These are phyloP conservation scores for Drosophila buzzatii DNA, from an alignment of 2,888 invertebrate species.

Conservation along the genomic window DNA sequence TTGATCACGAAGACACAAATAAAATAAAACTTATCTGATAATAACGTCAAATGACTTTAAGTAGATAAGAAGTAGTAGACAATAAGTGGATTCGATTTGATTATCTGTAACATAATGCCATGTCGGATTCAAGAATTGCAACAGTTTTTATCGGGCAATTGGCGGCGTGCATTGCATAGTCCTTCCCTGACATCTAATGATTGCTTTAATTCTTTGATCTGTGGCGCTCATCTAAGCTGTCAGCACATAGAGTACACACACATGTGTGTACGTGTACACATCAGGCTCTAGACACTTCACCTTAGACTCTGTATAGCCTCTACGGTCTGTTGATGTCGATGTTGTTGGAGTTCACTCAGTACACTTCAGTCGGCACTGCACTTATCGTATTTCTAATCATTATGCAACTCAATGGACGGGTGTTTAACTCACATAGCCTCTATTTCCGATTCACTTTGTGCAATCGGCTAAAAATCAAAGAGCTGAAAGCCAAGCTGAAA, in stretches of 20 bases:
- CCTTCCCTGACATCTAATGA: constrained; percentile 1
- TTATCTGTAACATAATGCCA: neutral
- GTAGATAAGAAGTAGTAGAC: neutral
- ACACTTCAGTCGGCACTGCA: constrained; percentile 31
- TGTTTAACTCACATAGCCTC: constrained; percentile 46
- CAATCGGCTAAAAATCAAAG: constrained; percentile 48
- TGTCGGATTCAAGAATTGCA: neutral
- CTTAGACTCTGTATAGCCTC: constrained; percentile 1
- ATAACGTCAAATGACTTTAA: neutral
- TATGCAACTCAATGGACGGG: constrained; percentile 49
- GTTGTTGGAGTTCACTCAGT: constrained; percentile 26
- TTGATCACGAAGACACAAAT: neutral
- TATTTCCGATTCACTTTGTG: constrained; percentile 52
- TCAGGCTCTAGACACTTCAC: constrained; percentile 9
- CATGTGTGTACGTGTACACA: neutral
- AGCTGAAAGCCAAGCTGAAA: constrained; percentile 26
- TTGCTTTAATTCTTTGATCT: constrained; percentile 42
- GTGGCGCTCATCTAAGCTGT: constrained; percentile 34
- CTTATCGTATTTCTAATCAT: constrained; percentile 61
- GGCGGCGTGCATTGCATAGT: neutral
- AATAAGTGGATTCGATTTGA: neutral
- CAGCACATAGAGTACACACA: constrained; percentile 14
- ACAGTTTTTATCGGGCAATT: neutral
- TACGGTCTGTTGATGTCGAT: constrained; percentile 28
- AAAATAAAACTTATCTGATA: too few relatives aligned